phyloP scores from a whole-genome alignment of 2,113 vertebrate species.

The Psephotus haematonotus region DNA sequence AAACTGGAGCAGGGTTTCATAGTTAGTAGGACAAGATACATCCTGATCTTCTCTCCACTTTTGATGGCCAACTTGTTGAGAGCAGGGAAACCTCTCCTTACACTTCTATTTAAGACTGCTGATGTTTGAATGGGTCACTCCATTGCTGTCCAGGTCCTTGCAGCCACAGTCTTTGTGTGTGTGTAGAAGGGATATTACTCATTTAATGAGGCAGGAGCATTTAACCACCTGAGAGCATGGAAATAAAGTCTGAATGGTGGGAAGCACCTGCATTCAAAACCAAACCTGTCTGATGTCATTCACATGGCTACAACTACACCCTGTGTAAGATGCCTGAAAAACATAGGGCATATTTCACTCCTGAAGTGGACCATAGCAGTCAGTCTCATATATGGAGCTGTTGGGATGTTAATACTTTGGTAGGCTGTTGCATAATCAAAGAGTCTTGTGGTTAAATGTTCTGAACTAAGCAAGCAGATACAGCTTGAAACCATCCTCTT shows the following conservation, averaged over 20 bases:
- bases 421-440: not conserved
- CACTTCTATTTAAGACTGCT: not conserved
- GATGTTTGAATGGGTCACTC: not conserved
- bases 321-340: not conserved
- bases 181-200: slow-evolving; percentile 3
- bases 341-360: fast-evolving
- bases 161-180: not conserved
- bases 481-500: not conserved
- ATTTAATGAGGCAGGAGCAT: not conserved
- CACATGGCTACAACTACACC: not conserved
- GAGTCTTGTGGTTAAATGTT: not conserved
- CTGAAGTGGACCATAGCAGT: not conserved
- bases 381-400: fast-evolving
- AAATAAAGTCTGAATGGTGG: not conserved
- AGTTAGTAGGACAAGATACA: not conserved
- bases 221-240: not conserved
- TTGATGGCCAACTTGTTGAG: not conserved
- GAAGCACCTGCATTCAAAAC: not conserved
- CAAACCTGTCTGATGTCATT: not conserved
- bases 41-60: not conserved
- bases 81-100: not conserved
- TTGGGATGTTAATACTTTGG: not conserved
- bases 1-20: not conserved
- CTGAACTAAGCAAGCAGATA: not conserved
- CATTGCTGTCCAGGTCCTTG: not conserved